Evolutionary conservation across 2,113 vertebrate genomes (phyloP), one percentile per base, ranked within the genome.

Genomic region (Forbesichthys papilliferus): DNA sequence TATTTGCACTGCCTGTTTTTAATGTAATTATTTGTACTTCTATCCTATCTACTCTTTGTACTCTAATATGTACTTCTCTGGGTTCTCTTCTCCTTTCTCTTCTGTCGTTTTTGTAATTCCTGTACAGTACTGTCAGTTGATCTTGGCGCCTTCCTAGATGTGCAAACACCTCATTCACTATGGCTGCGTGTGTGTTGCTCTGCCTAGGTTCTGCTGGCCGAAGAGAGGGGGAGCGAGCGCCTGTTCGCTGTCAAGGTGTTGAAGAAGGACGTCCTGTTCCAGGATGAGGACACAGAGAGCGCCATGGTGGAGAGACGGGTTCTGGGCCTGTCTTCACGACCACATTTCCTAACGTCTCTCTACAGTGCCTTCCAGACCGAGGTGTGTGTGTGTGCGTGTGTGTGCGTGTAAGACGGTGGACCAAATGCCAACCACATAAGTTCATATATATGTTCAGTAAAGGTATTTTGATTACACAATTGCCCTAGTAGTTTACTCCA

Each of bases 221-320:
- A 97, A 84, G 94, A 95, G 69, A 86, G 93, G 74, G 93, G 86
- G 56, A 94, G 93, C 0, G 96, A 96, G 47, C 93, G 93, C 34
- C 90, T 96, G 69, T 97, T 92, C 3, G 95, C 95, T 0, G 93
- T 96, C 69, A 96, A 97, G 87, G 95, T 96, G 79, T 83, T 96
- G 83, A 97, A 97, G 86, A 97, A 97, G 76, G 96, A 97, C 0
- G 95, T 97, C 48, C 93, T 97, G 18, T 95, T 96, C 77, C 96
- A 96, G 89, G 95, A 97, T 0, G 95, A 97, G 16, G 96, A 97
- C 61, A 95, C 95, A 0, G 95, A 96, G 88, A 96, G 95, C 27
- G 96, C 95, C n/a, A 88, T 97, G 85, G 95, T 97, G 85, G 96
- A 96, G 86, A 92, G 95, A 74, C 92, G 95, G 12, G 95, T 97